Evolutionary conservation across 1,140 invertebrate species (phyloP).

Genomic region (Druon quercuslanigerum): DNA sequence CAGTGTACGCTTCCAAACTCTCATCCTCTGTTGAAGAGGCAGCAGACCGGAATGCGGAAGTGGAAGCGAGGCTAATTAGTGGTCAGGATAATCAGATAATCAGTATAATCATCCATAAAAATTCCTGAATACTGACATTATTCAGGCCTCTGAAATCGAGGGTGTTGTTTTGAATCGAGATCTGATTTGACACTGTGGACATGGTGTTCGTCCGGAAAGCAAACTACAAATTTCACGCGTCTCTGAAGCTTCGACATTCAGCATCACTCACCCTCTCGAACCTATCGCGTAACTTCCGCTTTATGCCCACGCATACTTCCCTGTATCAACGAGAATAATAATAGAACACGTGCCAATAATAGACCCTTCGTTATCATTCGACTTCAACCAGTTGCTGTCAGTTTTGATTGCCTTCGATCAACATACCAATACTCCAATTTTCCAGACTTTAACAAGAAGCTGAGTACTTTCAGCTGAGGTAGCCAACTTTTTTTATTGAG

Average conservation of each 20-base stretch:
- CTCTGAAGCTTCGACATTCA: conserved; percentile 30
- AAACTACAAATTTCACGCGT: conserved; percentile 40
- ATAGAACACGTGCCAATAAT: conserved; percentile 3
- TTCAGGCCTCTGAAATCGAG: conserved; percentile 33
- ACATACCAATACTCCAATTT: neutral
- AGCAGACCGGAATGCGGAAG: conserved; percentile 17
- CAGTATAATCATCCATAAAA: conserved; percentile 30
- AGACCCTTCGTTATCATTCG: conserved; percentile 1
- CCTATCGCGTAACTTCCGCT: conserved; percentile 21
- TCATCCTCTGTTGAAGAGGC: neutral
- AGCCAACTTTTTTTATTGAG: too few species aligned
- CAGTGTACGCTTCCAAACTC: neutral
- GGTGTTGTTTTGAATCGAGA: conserved; percentile 38
- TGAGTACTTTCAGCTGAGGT: too few species aligned
- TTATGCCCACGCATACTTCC: conserved; percentile 4
- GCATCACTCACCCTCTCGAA: conserved; percentile 17
- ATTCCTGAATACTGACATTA: conserved; percentile 37
- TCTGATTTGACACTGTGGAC: conserved; percentile 35
- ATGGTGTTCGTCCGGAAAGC: conserved; percentile 35
- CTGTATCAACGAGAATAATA: neutral
- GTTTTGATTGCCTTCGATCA: neutral
- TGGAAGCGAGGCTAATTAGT: conserved; percentile 17
- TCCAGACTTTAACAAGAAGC: too few species aligned
- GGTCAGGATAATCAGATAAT: conserved; percentile 35
- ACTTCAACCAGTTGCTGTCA: neutral